Base-by-base conservation (phyloP, 2,113 vertebrate species). In the Tachysurus vachellii region DNA sequence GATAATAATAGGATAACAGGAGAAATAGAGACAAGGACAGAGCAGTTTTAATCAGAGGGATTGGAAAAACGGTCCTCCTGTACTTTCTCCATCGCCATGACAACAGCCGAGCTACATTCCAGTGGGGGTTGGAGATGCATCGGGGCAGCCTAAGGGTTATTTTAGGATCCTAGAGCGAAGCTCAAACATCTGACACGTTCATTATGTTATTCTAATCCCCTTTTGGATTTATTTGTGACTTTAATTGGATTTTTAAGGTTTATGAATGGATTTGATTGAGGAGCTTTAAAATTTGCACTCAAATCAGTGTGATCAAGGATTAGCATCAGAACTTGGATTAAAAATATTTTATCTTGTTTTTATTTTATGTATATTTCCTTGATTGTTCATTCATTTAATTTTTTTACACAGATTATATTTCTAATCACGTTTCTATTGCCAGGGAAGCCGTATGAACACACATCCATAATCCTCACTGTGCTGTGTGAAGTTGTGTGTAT, bases 51-150 rank as follows among this genome's bases (percentile, higher is more conserved):
- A 68, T 79, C 47, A 36, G 86, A 70, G 62, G 82, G 73, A 56
- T 81, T 61, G 44, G 53, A 66, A 77, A 81, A 47, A 73, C 0
- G 47, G 36, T 80, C 62, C 68, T 68, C 70, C 81, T 86, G 61
- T 57, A 88, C 62, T 16, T 86, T 73, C 86, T 88, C 50, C 75
- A 89, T 90, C 84, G 19, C 83, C 88, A 87, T 91, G 44, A 85
- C 85, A 90, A 90, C 84, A 88, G 68, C 71, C 71, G 56, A 68
- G 80, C 75, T 75, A 68, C 75, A 88, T 90, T 91, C 81, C 70
- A 86, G 70, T 83, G 89, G 83, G 83, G 85, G 75, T 77, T 62
- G 77, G 19, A 75, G 16, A 61, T 59, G 59, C 44, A 56, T 81
- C 12, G 88, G 91, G 57, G 73, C 70, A 17, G 44, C 44, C 2